Conservation (phyloP, 2,888 invertebrate genomes). For the Ischnura elegans region DNA sequence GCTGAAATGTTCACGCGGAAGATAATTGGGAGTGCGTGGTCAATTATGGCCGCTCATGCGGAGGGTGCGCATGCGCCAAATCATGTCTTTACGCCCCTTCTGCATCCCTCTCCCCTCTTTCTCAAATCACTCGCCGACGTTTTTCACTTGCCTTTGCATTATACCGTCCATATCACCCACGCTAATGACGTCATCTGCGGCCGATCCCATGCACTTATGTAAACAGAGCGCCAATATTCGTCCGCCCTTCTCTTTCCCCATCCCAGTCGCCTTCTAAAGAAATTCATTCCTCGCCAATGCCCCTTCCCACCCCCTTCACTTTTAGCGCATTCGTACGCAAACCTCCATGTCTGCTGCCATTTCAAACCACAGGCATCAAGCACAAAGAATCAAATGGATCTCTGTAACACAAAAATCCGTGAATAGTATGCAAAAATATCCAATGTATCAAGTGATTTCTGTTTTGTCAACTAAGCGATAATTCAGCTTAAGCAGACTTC, state of each 20-base stretch:
- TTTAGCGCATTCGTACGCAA: background rate
- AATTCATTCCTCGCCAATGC: background rate
- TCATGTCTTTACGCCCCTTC: no score
- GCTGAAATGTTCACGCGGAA: background rate
- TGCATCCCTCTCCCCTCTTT: no score
- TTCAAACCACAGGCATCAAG: background rate
- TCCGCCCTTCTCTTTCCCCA: background rate
- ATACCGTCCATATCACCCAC: background rate
- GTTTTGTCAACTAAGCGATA: no score
- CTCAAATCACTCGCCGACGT: background rate
- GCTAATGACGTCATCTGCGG: constrained; percentile 24
- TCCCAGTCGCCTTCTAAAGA: background rate
- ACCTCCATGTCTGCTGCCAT: background rate
- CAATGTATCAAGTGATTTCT: no score
- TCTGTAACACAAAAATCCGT: background rate
- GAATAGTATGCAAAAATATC: no score
- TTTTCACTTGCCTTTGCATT: background rate
- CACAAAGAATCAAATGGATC: background rate
- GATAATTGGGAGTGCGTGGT: background rate
- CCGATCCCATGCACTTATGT: constrained; percentile 19
- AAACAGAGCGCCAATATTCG: constrained; percentile 20
- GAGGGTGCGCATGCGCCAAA: background rate
- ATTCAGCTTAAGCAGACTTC: no score
- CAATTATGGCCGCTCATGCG: background rate
- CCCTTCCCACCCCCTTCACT: background rate